Evolutionary conservation across 1,140 invertebrate species (phyloP).

Genomic region (Brachionus calyciflorus): DNA sequence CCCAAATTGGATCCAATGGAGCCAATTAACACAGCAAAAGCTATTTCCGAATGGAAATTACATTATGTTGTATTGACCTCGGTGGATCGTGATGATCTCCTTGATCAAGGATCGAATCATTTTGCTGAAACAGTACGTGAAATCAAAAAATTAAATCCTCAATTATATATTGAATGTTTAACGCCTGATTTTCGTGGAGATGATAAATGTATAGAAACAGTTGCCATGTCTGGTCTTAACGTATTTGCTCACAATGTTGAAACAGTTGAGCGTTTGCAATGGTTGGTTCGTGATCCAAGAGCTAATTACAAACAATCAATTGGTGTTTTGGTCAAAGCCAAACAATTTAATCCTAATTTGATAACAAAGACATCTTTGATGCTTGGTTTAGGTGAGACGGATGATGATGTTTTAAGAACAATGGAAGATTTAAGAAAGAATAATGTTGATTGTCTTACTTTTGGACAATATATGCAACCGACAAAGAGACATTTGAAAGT

Average conservation of each 20-base stretch:
- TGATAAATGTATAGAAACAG: slow-evolving; percentile 69
- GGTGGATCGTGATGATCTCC: slow-evolving; percentile 91
- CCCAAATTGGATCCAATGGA: slow-evolving; percentile 84
- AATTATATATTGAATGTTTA: slow-evolving; percentile 90
- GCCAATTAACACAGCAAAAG: slow-evolving; percentile 85
- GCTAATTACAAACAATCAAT: slow-evolving; percentile 78
- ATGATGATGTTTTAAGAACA: slow-evolving; percentile 80
- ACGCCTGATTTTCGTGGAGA: slow-evolving; percentile 93
- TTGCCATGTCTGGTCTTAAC: slow-evolving; percentile 80
- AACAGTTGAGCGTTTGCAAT: slow-evolving; percentile 74
- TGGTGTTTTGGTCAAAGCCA: slow-evolving; percentile 75
- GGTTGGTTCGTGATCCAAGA: slow-evolving; percentile 82
- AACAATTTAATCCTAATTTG: slow-evolving; percentile 70
- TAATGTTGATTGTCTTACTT: slow-evolving; percentile 88
- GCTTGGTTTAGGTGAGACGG: slow-evolving; percentile 92
- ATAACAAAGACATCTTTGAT: slow-evolving; percentile 98
- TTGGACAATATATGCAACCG: slow-evolving; percentile 99
- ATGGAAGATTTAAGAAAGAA: slow-evolving; percentile 72
- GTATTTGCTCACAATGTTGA: slow-evolving; percentile 97
- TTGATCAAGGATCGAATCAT: slow-evolving; percentile 84
- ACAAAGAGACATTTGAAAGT: slow-evolving; percentile 92
- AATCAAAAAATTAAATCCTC: slow-evolving; percentile 68
- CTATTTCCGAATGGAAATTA: slow-evolving; percentile 82
- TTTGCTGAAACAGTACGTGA: slow-evolving; percentile 80
- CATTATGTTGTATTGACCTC: slow-evolving; percentile 97